Percentiles rank a stretch among this genome's conserved stretches.
Evolutionary conservation across 2,888 invertebrate genomes (phyloP).

Genomic region (Ophonus ardosiacus): DNA sequence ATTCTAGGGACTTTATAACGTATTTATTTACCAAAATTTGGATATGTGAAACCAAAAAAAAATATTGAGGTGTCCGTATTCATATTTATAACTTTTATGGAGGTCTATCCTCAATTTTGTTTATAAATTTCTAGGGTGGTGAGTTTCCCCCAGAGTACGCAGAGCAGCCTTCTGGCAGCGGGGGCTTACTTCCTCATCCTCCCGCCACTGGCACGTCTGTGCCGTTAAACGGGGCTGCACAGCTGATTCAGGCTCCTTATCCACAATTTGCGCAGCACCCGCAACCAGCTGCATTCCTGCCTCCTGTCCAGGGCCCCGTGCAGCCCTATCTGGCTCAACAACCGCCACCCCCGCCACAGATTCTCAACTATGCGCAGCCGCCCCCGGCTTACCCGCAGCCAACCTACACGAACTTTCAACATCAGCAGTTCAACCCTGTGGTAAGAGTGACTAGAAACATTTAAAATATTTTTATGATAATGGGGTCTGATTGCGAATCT

Average conservation of each 20-base stretch:
- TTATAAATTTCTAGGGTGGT: conserved; percentile 63
- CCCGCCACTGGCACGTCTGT: conserved; percentile 64
- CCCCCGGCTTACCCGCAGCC: conserved; percentile 71
- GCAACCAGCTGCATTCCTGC: conserved; percentile 71
- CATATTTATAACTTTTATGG: too few relatives aligned
- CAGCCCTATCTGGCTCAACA: conserved; percentile 70
- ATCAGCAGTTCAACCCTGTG: conserved; percentile 73
- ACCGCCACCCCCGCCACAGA: conserved; percentile 70
- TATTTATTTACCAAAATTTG: too few relatives aligned
- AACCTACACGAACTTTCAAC: conserved; percentile 68
- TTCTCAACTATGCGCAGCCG: conserved; percentile 74
- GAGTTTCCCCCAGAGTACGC: conserved; percentile 53
- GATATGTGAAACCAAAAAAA: too few relatives aligned
- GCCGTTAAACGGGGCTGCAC: conserved; percentile 65
- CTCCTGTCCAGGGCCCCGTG: conserved; percentile 70
- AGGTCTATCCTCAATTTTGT: too few relatives aligned
- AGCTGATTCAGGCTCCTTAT: conserved; percentile 69
- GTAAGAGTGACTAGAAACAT: conserved; percentile 70
- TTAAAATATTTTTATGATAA: background rate
- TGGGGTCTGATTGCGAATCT: too few relatives aligned
- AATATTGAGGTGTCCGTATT: too few relatives aligned
- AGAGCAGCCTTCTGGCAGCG: background rate
- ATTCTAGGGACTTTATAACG: too few relatives aligned
- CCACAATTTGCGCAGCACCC: conserved; percentile 68
- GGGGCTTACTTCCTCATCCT: conserved; percentile 65